Evolutionary conservation across 2,797 vertebrate genomes (phyloP).

Genomic region (Loriculus beryllinus): DNA sequence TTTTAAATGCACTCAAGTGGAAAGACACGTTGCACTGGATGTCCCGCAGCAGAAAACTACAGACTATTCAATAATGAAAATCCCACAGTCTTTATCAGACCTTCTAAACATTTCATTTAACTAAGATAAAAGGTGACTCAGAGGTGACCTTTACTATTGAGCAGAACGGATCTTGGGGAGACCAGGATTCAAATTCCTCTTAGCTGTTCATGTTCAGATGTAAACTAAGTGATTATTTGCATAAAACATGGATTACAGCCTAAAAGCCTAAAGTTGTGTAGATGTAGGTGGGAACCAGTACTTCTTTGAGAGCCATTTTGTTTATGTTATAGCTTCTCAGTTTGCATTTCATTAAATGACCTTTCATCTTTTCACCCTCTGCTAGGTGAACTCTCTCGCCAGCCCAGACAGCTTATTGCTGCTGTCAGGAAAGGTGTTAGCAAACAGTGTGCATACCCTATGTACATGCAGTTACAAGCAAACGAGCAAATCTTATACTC

Average conservation of each 20-base stretch:
- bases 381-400: background rate
- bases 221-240: background rate
- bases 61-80: background rate
- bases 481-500: background rate
- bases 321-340: constrained; percentile 35
- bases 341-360: constrained; percentile 1
- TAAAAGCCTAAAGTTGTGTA: background rate
- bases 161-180: background rate
- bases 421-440: constrained; percentile 37
- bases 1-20: background rate
- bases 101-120: background rate
- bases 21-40: background rate
- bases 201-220: background rate
- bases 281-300: background rate
- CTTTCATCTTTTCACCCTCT: constrained; percentile 23
- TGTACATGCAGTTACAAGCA: background rate
- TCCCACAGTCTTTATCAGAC: background rate
- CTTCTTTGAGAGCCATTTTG: constrained; percentile 16
- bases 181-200: background rate
- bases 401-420: background rate
- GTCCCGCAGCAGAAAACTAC: background rate
- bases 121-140: background rate
- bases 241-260: background rate
- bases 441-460: constrained; percentile 12
- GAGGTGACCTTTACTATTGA: background rate